Conservation (phyloP, 2,113 vertebrate genomes). For the Cyphotilapia sp. region DNA sequence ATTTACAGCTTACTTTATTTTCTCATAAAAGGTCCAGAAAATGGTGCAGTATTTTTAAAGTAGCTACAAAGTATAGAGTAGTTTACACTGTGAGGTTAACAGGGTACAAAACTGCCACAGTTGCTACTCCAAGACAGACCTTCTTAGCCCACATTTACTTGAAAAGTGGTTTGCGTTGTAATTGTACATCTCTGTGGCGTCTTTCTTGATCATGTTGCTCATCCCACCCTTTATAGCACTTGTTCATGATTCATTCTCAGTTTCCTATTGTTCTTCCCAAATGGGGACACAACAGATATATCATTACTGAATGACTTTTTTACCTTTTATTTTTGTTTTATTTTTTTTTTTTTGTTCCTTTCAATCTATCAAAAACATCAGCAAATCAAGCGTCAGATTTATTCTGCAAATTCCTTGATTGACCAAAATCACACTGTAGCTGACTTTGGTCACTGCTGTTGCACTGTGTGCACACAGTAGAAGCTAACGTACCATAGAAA, state of each 20-base stretch:
- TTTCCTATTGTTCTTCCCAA: background rate
- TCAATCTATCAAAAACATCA: background rate
- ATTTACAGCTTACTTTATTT: background rate
- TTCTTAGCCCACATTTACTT: slow-evolving; percentile 11
- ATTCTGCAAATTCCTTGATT: background rate
- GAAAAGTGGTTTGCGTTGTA: slow-evolving; percentile 1
- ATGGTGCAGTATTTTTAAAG: background rate
- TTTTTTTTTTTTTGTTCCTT: background rate
- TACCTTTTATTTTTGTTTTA: background rate
- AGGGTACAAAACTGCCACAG: slow-evolving; percentile 7
- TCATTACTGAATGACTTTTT: background rate
- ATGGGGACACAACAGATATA: background rate
- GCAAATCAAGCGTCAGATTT: background rate
- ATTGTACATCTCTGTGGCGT: background rate
- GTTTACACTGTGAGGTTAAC: background rate
- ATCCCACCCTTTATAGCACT: background rate
- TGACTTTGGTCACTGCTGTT: background rate
- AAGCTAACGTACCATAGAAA: background rate
- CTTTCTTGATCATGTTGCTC: background rate
- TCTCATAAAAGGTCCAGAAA: background rate
- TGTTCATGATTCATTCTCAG: background rate
- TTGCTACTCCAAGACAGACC: background rate
- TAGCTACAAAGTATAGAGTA: background rate
- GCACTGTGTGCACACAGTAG: background rate
- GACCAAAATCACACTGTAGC: slow-evolving; percentile 25